Conservation (phyloP, 2,797 vertebrate species). For the Periparus ater region DNA sequence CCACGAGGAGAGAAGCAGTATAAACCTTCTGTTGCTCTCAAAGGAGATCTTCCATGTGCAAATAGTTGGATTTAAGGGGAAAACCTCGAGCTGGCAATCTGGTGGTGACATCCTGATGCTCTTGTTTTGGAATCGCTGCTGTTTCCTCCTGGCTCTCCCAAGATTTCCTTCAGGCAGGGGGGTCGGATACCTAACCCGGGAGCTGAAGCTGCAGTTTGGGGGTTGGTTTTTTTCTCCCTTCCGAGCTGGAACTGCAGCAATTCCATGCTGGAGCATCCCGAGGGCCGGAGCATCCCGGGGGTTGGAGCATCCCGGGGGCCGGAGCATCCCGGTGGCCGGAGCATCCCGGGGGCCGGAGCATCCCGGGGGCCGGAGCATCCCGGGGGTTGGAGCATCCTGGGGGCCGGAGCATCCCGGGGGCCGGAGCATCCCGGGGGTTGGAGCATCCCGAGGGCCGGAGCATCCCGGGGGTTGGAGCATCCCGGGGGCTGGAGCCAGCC, state of each 20-base stretch:
- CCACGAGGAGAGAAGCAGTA: background rate
- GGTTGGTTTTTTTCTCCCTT: background rate
- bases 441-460: background rate
- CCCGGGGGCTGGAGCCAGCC: fast-evolving
- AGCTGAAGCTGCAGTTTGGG: background rate
- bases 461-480: background rate
- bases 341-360: fast-evolving
- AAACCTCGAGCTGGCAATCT: background rate
- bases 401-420: background rate
- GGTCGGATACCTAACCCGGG: background rate
- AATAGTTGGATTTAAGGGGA: background rate
- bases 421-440: background rate
- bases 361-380: background rate
- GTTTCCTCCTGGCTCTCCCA: background rate
- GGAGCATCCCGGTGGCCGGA: too few species aligned
- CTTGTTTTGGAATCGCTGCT: fast-evolving
- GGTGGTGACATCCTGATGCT: background rate
- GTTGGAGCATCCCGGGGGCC: too few species aligned
- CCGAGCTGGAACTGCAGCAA: fast-evolving
- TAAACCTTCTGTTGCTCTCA: background rate
- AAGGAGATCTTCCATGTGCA: background rate
- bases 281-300: too few species aligned
- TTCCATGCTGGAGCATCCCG: background rate
- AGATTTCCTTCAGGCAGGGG: background rate
- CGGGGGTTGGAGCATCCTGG: fast-evolving